Base-by-base conservation (phyloP, 2,113 vertebrate genomes). In the Holacanthus passer region DNA sequence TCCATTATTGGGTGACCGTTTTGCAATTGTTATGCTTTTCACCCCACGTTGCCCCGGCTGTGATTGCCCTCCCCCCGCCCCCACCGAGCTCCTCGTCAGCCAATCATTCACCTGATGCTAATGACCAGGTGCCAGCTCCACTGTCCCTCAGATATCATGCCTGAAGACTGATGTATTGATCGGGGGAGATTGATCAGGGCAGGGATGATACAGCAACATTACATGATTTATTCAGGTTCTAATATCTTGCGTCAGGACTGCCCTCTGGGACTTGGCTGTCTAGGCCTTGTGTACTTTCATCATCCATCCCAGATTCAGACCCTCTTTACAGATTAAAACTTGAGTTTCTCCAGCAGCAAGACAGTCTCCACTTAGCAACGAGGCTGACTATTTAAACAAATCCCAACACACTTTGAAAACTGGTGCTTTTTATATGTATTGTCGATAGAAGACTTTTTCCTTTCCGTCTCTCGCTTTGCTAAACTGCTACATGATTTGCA, bases 91-190 rank as follows among this genome's bases (percentile, higher is more conserved):
- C 37, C 66, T 85, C 88, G 82, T 91, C 88, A 88, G 81, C 91
- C 79, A 86, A 91, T 94, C 83, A 86, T 87, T 93, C 91, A 89
- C 63, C 66, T 78, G 73, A 94, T 93, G 91, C 87, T 94, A 95
- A 94, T 93, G 89, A 91, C 52, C 78, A 87, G 73, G 84, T 91
- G 69, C 75, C 77, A 58, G 60, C 83, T 55, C 69, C 73, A 85
- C 84, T 89, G 88, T 88, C 84, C 81, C 86, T 90, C 82, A 77
- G 86, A 92, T 88, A 92, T 94, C 89, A 87, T 87, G 90, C 82
- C 92, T 81, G 72, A 81, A 92, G 93, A 93, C 91, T 88, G 91
- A 91, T 87, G 86, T 94, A 95, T 96, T 92, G 95, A 95, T 95
- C 85, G 24, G 35, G 47, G 3, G 4, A 86, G 89, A 95, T 93